Evolutionary conservation across 2,797 vertebrate species (phyloP), one percentile per base, ranked within the genome.

Genomic region (Enteromius anoplus): DNA sequence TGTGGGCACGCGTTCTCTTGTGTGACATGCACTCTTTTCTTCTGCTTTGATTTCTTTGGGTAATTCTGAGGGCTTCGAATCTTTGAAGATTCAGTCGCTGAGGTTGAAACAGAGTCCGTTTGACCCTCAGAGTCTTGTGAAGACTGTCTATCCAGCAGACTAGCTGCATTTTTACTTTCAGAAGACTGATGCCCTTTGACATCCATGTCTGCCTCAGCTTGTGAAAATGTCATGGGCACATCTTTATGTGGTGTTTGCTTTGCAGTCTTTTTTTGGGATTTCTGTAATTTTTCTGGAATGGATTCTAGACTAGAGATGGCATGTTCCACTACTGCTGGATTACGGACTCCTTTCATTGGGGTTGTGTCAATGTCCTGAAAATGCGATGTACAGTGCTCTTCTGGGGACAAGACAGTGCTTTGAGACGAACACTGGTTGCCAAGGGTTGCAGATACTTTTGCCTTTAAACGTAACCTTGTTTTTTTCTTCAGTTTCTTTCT

Each of bases 401-500:
- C 49, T 55, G 32, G 49, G 21, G 49, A 26, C 12, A 65, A 81
- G 21, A 14, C 40, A 34, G 55, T 42, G 26, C 29, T 73, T 81
- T 65, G 80, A 47, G 69, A 64, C 8, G 51, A 23, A 45, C 19
- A n/a, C 51, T 71, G 37, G 58, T 71, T 49, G 26, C 14, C 45
- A 40, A 42, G 12, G 0, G 4, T 12, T 19, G 37, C 29, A n/a
- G 65, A 34, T n/a, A 19, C 60, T 71, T 71, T 71, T 70, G 40
- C 29, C n/a, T 75, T 68, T 68, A 68, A 68, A 55, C 8, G 3
- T 15, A 78, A 70, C 51, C 8, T 83, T 75, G 62, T 72, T n/a
- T 42, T 80, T 51, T 66, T 79, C 60, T 75, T 81, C n/a, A 26
- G 62, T 78, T 69, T 84, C 29, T 21, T 83, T 76, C 19, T 55